These are phyloP conservation scores for Chamaetylas fuelleborni DNA, from an alignment of 2,113 vertebrate species.

Conservation along the genomic window DNA sequence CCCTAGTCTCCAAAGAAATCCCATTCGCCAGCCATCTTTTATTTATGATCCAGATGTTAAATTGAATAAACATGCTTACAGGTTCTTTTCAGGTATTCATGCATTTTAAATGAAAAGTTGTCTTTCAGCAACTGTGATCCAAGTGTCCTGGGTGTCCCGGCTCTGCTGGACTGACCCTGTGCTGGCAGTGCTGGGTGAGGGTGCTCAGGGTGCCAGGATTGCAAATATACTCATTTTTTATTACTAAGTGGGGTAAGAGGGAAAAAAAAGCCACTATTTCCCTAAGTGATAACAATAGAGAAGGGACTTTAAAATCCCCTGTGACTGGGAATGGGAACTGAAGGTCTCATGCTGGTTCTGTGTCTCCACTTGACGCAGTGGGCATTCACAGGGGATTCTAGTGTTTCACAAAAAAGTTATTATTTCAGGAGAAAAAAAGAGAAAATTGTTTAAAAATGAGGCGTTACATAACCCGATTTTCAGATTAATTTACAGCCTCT, in stretches of 20 bases:
- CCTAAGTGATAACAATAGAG: neutral
- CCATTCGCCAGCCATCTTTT: neutral
- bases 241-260: neutral
- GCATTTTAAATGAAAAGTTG: neutral
- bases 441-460: neutral
- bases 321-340: neutral
- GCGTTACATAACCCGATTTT: neutral
- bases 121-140: accelerated
- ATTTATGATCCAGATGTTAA: neutral
- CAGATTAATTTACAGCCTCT: neutral
- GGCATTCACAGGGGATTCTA: neutral
- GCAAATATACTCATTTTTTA: neutral
- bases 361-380: neutral
- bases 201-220: neutral
- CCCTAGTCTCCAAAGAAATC: neutral
- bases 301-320: neutral
- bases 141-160: neutral
- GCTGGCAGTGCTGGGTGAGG: accelerated
- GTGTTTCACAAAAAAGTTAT: neutral
- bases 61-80: neutral
- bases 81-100: neutral
- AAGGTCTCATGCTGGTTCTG: neutral
- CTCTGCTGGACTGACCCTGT: neutral
- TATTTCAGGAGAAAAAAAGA: neutral
- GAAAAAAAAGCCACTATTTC: neutral